phyloP scores from a whole-genome alignment of 2,888 invertebrate genomes.

The Melieria omissa region DNA sequence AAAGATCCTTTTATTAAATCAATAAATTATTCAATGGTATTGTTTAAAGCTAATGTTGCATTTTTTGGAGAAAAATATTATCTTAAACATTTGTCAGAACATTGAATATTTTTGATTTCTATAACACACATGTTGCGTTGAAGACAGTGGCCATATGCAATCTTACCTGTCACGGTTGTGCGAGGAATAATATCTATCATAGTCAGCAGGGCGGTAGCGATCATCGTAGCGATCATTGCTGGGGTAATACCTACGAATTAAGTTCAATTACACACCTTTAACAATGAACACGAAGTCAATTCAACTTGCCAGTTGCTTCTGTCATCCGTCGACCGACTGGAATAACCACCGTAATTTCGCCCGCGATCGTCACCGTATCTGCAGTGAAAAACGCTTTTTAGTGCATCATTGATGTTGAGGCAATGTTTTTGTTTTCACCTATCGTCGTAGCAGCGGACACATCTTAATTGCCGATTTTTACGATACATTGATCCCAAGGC shows the following conservation, averaged over 20 bases:
- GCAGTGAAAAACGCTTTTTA: not conserved
- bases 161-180: slow-evolving; percentile 25
- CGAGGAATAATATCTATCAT: slow-evolving; percentile 41
- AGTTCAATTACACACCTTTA: not conserved
- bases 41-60: too few relatives aligned
- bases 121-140: too few relatives aligned
- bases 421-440: slow-evolving; percentile 46
- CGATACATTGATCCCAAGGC: slow-evolving; percentile 54
- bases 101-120: too few relatives aligned
- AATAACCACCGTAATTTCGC: slow-evolving; percentile 50
- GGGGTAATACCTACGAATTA: slow-evolving; percentile 49
- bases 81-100: too few relatives aligned
- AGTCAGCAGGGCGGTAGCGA: slow-evolving; percentile 47
- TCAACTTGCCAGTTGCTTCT: slow-evolving; percentile 54
- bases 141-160: too few relatives aligned
- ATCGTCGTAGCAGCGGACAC: slow-evolving; percentile 64
- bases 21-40: too few relatives aligned
- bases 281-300: not conserved
- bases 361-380: slow-evolving; percentile 48
- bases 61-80: too few relatives aligned
- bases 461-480: slow-evolving; percentile 62
- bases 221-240: slow-evolving; percentile 60
- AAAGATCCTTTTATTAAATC: too few relatives aligned
- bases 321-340: slow-evolving; percentile 57
- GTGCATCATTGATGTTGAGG: not conserved